Conservation (phyloP, 2,113 vertebrate species). For the Neodontobutis hainanensis region DNA sequence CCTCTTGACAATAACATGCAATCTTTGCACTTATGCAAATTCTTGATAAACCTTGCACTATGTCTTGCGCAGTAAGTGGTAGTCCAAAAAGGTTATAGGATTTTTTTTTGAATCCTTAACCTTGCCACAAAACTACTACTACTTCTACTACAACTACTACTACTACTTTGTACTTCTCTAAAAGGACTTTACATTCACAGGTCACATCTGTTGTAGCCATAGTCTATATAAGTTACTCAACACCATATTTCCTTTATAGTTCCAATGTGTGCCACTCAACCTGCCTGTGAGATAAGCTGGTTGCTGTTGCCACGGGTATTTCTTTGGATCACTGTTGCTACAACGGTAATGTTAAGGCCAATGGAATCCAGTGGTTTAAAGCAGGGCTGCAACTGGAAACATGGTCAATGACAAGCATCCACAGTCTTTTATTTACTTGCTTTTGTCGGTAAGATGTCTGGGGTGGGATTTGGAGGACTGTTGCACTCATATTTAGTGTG, state of each 20-base stretch:
- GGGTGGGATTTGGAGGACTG: constrained; percentile 47
- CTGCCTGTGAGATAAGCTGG: constrained; percentile 52
- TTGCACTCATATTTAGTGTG: constrained; percentile 51
- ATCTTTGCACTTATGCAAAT: constrained; percentile 69
- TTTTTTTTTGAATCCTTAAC: constrained; percentile 42
- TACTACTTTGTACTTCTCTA: constrained; percentile 42
- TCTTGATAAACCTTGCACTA: constrained; percentile 75
- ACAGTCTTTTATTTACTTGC: constrained; percentile 47
- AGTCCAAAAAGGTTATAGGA: constrained; percentile 31
- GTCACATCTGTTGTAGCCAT: constrained; percentile 63
- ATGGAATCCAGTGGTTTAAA: constrained; percentile 54
- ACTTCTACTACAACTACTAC: constrained; percentile 34
- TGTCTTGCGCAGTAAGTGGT: constrained; percentile 56
- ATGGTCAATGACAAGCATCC: constrained; percentile 34
- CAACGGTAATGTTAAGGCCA: constrained; percentile 52
- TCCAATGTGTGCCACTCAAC: constrained; percentile 60
- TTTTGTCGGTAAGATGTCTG: constrained; percentile 38
- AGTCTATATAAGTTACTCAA: constrained; percentile 65
- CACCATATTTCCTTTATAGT: constrained; percentile 25
- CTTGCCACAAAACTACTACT: constrained; percentile 43
- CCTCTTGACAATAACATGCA: constrained; percentile 74
- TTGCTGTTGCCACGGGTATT: constrained; percentile 62
- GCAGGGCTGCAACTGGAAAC: constrained; percentile 30
- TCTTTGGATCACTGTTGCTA: constrained; percentile 47
- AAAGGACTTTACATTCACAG: constrained; percentile 53